Base-by-base conservation (phyloP, 2,113 vertebrate species). In the Australoheros scitulus region DNA sequence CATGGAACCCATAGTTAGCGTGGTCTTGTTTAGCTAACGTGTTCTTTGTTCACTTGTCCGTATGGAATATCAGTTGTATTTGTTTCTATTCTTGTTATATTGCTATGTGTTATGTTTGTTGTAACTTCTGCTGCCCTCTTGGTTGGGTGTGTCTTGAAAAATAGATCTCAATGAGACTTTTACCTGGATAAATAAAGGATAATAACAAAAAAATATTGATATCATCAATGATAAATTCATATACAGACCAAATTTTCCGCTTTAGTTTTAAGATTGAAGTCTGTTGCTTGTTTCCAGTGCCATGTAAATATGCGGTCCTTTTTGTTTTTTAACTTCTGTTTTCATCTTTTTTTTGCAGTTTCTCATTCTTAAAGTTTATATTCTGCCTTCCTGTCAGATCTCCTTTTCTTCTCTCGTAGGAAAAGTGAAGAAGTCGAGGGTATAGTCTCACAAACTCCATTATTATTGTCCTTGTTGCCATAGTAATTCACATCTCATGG, bases 401-500 rank as follows among this genome's bases (percentile, higher is more conserved):
- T 76, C 18, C 36, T 63, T 61, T 43, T 50, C 65, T 57, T 77
- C 6, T 29, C 38, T 11, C 22, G 20, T 26, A 72, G 29, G 17
- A 72, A 72, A 52, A 52, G 6, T 52, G 52, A 52, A n/a, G 29
- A 84, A 29, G 11, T 29, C 7, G 8, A 61, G n/a, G 65, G 81
- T 13, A 34, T 20, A 29, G 22, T 76, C 64, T 52, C 38, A 56
- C 17, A 22, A 32, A 81, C 29, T 50, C 52, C 26, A 77, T 88
- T 61, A 77, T 76, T 56, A 64, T 20, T 55, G 43, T 86, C 55
- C 32, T 80, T 78, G 63, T 84, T 64, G 58, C 36, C 64, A 20
- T 20, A 85, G 65, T 65, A 82, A 50, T 85, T 81, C 61, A 74
- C 58, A 72, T 88, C 38, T 64, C 61, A 57, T 64, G n/a, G 52